Conservation (phyloP, 2,888 invertebrate genomes). For the Magallana nippona region DNA sequence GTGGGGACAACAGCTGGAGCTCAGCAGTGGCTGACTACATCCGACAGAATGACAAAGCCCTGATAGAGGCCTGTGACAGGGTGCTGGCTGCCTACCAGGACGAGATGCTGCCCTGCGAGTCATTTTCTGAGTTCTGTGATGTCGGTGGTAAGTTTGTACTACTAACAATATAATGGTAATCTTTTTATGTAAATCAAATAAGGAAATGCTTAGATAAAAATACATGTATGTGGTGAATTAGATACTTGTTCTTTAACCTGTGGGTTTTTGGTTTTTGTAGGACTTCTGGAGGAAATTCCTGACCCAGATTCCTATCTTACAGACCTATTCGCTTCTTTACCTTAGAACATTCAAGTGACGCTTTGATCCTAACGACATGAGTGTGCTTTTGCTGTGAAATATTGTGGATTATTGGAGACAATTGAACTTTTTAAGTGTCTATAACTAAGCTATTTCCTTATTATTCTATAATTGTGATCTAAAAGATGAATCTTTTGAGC, state of each 20-base stretch:
- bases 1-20: conserved; percentile 86
- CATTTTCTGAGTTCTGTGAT: conserved; percentile 95
- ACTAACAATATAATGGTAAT: too few relatives aligned
- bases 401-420: background rate
- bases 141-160: conserved; percentile 87
- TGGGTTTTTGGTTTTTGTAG: conserved; percentile 78
- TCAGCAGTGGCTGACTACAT: conserved; percentile 94
- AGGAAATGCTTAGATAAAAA: background rate
- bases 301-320: conserved; percentile 85
- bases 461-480: too few relatives aligned
- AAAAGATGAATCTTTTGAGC: too few relatives aligned
- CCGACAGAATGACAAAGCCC: conserved; percentile 93
- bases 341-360: conserved; percentile 41
- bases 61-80: conserved; percentile 92
- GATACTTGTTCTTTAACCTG: background rate
- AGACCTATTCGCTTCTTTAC: conserved; percentile 80
- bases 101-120: conserved; percentile 93
- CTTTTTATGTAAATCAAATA: background rate
- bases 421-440: background rate
- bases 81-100: conserved; percentile 91
- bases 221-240: background rate
- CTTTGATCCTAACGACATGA: background rate
- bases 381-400: conserved; percentile 22
- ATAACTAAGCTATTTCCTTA: too few relatives aligned
- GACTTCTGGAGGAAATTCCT: conserved; percentile 85